A percentile compares a stretch with the other conserved stretches of the same genome.
These are phyloP conservation scores for Conger conger DNA, from an alignment of 2,113 vertebrate species.

Conservation along the genomic window DNA sequence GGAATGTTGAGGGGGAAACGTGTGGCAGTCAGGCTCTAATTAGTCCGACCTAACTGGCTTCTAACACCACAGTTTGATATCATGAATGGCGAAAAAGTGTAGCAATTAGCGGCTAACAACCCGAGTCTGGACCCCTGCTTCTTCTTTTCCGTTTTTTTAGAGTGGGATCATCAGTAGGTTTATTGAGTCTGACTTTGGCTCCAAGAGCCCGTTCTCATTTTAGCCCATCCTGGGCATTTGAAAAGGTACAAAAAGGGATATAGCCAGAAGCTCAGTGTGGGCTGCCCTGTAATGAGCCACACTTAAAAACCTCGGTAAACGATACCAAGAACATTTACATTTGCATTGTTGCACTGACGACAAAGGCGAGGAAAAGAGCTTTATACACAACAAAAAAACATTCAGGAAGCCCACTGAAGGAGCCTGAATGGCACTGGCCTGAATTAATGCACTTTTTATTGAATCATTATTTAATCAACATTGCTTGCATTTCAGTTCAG, in stretches of 20 bases:
- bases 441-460: constrained; percentile 11
- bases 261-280: constrained; percentile 33
- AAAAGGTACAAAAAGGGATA: constrained; percentile 51
- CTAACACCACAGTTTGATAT: constrained; percentile 58
- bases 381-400: background rate
- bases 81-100: constrained; percentile 67
- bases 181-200: constrained; percentile 66
- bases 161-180: constrained; percentile 67
- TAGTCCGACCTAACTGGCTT: constrained; percentile 52
- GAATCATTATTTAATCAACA: constrained; percentile 7
- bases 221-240: constrained; percentile 55
- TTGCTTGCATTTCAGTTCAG: background rate
- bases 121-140: constrained; percentile 49
- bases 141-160: constrained; percentile 38
- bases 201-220: constrained; percentile 48
- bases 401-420: background rate
- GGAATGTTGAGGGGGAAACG: constrained; percentile 57
- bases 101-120: constrained; percentile 68
- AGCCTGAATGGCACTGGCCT: background rate
- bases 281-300: constrained; percentile 36
- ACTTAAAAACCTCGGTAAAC: constrained; percentile 32
- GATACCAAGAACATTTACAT: constrained; percentile 39
- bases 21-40: constrained; percentile 63
- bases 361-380: constrained; percentile 10
- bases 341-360: constrained; percentile 9